Percentiles rank a stretch among this genome's conserved stretches.
These are phyloP conservation scores for Leptobrachium leishanense DNA, from an alignment of 2,113 vertebrate genomes.

Conservation along the genomic window DNA sequence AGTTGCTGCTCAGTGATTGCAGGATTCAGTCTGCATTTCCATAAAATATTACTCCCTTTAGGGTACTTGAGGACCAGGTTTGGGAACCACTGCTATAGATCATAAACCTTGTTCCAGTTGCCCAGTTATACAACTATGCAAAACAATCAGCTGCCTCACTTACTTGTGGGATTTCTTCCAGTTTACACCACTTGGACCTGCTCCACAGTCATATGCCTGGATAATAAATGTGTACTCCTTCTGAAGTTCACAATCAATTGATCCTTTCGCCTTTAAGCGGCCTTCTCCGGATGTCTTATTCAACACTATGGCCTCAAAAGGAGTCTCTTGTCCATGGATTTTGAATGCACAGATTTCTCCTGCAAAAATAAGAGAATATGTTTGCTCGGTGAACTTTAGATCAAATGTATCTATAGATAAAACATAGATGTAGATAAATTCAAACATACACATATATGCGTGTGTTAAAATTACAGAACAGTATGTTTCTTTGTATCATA, in stretches of 20 bases:
- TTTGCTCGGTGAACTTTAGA: background rate
- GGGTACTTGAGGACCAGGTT: too few relatives aligned
- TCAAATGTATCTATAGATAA: background rate
- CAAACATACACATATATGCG: too few relatives aligned
- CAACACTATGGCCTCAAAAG: slow-evolving; percentile 91
- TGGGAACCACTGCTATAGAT: too few relatives aligned
- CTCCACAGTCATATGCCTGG: slow-evolving; percentile 93
- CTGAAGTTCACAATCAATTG: slow-evolving; percentile 92
- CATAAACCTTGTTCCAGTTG: too few relatives aligned
- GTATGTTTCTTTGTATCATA: too few relatives aligned
- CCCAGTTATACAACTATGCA: background rate
- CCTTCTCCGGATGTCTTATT: slow-evolving; percentile 95
- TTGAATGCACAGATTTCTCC: slow-evolving; percentile 97
- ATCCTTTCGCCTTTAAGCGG: slow-evolving; percentile 79
- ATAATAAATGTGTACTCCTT: slow-evolving; percentile 97
- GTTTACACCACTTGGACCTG: slow-evolving; percentile 76
- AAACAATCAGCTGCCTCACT: slow-evolving; percentile 55
- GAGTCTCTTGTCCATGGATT: slow-evolving; percentile 87
- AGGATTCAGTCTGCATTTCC: too few relatives aligned
- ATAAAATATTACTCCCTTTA: too few relatives aligned
- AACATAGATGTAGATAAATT: background rate
- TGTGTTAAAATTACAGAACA: too few relatives aligned
- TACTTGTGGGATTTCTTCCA: slow-evolving; percentile 98
- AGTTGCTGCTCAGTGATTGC: too few relatives aligned
- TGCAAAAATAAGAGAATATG: slow-evolving; percentile 56